Evolutionary conservation across 2,888 invertebrate genomes (phyloP).

Genomic region (Latrodectus hesperus): DNA sequence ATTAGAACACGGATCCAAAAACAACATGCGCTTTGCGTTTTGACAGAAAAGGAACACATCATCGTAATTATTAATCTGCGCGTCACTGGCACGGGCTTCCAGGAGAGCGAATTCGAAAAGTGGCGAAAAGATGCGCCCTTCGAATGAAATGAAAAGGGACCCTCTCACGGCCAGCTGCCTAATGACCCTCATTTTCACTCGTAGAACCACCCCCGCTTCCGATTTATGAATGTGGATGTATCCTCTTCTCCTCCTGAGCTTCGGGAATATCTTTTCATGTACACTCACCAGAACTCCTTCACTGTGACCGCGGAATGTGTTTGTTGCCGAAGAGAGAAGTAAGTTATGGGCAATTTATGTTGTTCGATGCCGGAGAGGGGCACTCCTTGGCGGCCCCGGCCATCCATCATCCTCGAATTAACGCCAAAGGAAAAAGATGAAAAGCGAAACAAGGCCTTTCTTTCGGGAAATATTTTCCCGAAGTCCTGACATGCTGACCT

Average conservation of each 20-base stretch:
- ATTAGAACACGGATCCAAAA: neutral
- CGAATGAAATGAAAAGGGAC: neutral
- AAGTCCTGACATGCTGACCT: neutral
- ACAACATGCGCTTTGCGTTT: too few species aligned
- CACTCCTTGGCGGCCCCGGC: neutral
- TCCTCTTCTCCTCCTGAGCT: neutral
- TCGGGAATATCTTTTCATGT: neutral
- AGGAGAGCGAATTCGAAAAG: neutral
- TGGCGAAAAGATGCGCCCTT: neutral
- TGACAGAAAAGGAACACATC: neutral
- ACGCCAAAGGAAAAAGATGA: neutral
- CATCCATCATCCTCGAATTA: conserved; percentile 1
- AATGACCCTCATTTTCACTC: conserved; percentile 33
- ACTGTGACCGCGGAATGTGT: neutral
- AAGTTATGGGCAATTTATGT: neutral
- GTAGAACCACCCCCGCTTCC: neutral
- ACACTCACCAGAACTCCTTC: neutral
- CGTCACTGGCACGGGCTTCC: neutral
- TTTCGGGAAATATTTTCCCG: neutral
- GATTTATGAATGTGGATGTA: neutral
- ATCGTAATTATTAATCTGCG: neutral
- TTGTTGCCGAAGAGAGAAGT: neutral
- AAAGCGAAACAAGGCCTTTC: neutral
- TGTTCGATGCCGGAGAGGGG: neutral
- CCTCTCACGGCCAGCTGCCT: conserved; percentile 34